Base-by-base conservation (phyloP, 2,888 invertebrate species). In the Epicampocera succincta region DNA sequence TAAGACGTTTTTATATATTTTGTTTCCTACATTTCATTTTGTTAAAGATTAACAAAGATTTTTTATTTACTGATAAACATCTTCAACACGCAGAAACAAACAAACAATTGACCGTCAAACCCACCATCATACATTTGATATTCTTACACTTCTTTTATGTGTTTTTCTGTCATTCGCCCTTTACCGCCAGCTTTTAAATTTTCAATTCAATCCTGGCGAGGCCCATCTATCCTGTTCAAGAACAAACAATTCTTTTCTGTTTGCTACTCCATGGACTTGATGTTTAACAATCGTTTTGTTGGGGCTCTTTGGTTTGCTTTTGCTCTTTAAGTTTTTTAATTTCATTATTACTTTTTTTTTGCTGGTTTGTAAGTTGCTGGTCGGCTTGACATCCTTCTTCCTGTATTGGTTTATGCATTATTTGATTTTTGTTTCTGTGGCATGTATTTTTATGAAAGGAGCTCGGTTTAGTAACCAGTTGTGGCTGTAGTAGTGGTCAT, bases 361-460 rank as follows among this genome's bases (percentile, higher is more conserved):
- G 33, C n/a, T n/a, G n/a, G n/a, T n/a, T n/a, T n/a, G n/a, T n/a
- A 69, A 60, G 29, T 54, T 69, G 63, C 73, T 82, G 40, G 73
- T 61, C 84, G 87, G 87, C 85, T 86, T 87, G 85, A 85, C 87
- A 87, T 86, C 88, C 87, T 88, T 85, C 87, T 85, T 85, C 84
- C 84, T 69, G 82, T 78, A 71, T 78, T 78, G 71, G 74, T 60
- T 61, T 74, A 69, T 44, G 69, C 44, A 76, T 38, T 46, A 21
- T 74, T 58, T 74, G 25, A 61, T 65, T 40, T 66, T 66, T 44
- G n/a, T 15, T 21, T 13, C 38, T 21, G 50, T 19, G 21, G 19
- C 19, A 25, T 29, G 11, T 48, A 25, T 33, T 13, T 61, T 13
- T 15, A 12, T 44, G 15, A 29, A 29, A 61, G 19, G 13, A 40